Base-by-base conservation (phyloP, 2,113 vertebrate species). In the Phoxinus phoxinus region DNA sequence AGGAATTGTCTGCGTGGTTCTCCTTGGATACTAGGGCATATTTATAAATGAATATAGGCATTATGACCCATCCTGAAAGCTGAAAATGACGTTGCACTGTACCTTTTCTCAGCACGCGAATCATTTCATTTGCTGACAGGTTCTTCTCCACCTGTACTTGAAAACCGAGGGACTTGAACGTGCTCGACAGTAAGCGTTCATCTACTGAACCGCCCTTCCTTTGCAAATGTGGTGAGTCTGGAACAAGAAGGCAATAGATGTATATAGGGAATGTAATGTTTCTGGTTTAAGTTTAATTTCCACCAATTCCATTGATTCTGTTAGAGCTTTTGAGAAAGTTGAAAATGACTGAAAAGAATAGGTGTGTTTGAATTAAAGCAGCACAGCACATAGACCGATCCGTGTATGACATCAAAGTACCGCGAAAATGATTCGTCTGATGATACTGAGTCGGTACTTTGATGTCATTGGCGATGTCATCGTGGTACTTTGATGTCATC, bases 1-100 rank as follows among this genome's bases (percentile, higher is more conserved):
- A 83, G 7, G 81, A 83, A 23, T 53, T 72, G 65, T 83, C 65
- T 58, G 65, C 12, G 48, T 83, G 81, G 67, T 83, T n/a, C 46
- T 72, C 67, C 2, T 72, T 41, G 10, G 81, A 72, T 8, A 71
- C 81, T 83, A 8, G 3, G 25, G 6, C 46, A 83, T 11, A 67
- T 30, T 21, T 59, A 59, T 15, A 19, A 51, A 17, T 53, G 13
- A 19, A 32, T 12, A 67, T 4, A 67, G 4, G 2, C 41, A 69
- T 21, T 35, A 10, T 23, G 12, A 82, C 8, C 63, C n/a, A 44
- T 44, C 6, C 35, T 46, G 7, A 46, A 72, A 17, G 37, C 27
- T 56, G 46, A 37, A 27, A 25, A 83, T 35, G 4, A 37, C 5
- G 4, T 32, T 17, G 35, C 6, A 8, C 46, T 7, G 25, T 69